These are phyloP conservation scores for Dipodomys ordii DNA, from an alignment of 2,113 vertebrate genomes.

Conservation along the genomic window DNA sequence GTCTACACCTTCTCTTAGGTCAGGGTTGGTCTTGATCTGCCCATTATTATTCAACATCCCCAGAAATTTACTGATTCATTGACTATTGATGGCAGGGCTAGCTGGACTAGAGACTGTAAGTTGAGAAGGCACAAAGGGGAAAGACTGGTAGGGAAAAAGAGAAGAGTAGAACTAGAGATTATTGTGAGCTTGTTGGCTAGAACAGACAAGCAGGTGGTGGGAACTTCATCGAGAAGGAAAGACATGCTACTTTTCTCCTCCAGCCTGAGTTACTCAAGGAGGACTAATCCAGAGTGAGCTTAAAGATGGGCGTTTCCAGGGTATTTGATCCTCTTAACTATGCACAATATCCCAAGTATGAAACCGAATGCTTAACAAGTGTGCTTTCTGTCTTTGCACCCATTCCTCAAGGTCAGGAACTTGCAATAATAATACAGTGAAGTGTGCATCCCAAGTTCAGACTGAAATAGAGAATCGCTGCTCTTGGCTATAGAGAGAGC, in stretches of 20 bases:
- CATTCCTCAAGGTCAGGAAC: not conserved
- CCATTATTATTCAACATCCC: not conserved
- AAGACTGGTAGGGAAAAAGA: accelerated
- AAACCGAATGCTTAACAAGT: not conserved
- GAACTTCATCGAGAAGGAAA: not conserved
- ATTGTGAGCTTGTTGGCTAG: accelerated
- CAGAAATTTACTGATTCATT: not conserved
- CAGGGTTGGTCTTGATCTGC: not conserved
- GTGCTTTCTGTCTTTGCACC: not conserved
- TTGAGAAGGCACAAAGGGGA: accelerated
- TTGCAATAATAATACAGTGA: no score
- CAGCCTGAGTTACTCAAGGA: no score
- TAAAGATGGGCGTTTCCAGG: not conserved
- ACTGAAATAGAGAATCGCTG: not conserved
- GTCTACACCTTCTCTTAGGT: no score
- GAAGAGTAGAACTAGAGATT: not conserved
- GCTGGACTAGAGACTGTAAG: accelerated
- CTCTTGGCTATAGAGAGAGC: not conserved
- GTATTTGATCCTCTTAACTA: accelerated
- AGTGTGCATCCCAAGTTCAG: not conserved
- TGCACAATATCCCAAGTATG: not conserved
- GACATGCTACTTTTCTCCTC: accelerated
- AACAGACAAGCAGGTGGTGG: accelerated
- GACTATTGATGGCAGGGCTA: not conserved
- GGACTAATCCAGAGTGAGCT: not conserved